phyloP scores from a whole-genome alignment of 2,797 vertebrate species.

The Rhadinocentrus ornatus region DNA sequence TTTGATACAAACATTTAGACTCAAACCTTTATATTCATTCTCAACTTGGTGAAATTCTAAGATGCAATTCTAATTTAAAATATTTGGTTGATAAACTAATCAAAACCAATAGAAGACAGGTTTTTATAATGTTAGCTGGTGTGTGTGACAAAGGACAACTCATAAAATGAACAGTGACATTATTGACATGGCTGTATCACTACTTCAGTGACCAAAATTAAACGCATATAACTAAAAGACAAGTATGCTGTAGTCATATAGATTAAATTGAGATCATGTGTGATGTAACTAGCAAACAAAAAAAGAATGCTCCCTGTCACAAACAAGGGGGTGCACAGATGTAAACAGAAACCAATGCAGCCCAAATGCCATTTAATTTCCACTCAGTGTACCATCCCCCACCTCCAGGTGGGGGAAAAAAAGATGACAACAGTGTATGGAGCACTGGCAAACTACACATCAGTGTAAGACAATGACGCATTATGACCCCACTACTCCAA shows the following conservation, averaged over 20 bases:
- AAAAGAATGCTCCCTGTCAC: neutral
- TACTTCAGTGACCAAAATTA: slow-evolving; percentile 2
- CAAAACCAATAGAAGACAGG: neutral
- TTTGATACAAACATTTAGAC: neutral
- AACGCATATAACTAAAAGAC: neutral
- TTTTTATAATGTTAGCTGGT: slow-evolving; percentile 2
- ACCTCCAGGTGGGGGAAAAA: slow-evolving; percentile 60
- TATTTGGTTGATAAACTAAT: neutral
- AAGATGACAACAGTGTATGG: slow-evolving; percentile 48
- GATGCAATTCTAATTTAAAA: neutral
- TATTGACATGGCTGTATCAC: slow-evolving; percentile 17
- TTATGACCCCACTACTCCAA: neutral
- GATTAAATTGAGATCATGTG: slow-evolving; percentile 10
- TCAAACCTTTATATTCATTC: neutral
- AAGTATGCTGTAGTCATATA: neutral
- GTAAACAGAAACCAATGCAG: slow-evolving; percentile 70
- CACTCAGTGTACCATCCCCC: slow-evolving; percentile 71
- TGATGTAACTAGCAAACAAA: neutral
- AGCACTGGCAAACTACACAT: slow-evolving; percentile 31
- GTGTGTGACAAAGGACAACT: slow-evolving; percentile 32
- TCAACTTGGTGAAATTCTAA: neutral
- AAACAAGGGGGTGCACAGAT: slow-evolving; percentile 38
- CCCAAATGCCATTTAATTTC: slow-evolving; percentile 62
- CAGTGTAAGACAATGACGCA: slow-evolving; percentile 1
- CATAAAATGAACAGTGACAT: slow-evolving; percentile 13